Percentiles rank a stretch among this genome's conserved stretches.
Conservation (phyloP, 2,113 vertebrate genomes). For the Alligator mississippiensis region DNA sequence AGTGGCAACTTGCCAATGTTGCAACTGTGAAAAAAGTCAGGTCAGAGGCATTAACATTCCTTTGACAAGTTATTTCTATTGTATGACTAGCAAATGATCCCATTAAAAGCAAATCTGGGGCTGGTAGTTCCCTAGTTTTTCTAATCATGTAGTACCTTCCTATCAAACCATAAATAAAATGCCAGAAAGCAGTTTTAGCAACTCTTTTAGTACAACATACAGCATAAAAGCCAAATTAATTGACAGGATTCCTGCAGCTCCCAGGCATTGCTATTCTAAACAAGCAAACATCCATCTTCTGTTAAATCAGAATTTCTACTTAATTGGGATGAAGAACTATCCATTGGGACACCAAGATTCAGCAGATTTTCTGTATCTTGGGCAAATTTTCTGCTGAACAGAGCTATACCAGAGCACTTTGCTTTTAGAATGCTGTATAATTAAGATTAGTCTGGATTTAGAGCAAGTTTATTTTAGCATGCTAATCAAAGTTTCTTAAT, state of each 20-base stretch:
- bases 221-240: neutral
- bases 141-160: neutral
- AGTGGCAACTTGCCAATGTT: conserved; percentile 57
- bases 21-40: conserved; percentile 72
- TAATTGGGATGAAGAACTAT: neutral
- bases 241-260: neutral
- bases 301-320: neutral
- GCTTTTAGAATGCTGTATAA: neutral
- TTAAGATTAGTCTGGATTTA: neutral
- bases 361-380: neutral
- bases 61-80: conserved; percentile 52
- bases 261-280: neutral
- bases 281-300: neutral
- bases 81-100: conserved; percentile 31
- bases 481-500: neutral
- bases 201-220: neutral
- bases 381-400: neutral
- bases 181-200: rapidly evolving
- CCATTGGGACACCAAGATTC: neutral
- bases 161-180: neutral
- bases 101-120: conserved; percentile 17
- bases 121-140: conserved; percentile 18
- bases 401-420: neutral
- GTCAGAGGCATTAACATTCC: conserved; percentile 70
- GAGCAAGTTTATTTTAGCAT: neutral